Base-by-base conservation (phyloP, 2,797 vertebrate species). In the Hyperoplus immaculatus region DNA sequence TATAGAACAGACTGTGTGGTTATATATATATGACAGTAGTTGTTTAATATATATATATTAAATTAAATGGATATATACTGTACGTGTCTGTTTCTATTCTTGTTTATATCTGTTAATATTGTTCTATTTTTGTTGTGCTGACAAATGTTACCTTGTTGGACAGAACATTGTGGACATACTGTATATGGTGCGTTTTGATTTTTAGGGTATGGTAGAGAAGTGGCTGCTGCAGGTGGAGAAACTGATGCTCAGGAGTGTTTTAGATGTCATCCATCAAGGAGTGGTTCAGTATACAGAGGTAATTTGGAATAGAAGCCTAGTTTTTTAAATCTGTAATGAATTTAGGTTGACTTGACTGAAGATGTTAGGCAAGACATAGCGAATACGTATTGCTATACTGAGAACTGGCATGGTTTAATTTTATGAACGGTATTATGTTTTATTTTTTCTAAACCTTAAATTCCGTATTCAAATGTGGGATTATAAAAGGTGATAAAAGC, bases 161-260 rank as follows among this genome's bases (percentile, higher is more conserved):
- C 8, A 59, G 62, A 49, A 36, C 12, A 53, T 39, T 1, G 9
- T 61, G 2, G 11, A 41, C 29, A 16, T 54, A 53, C 5, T 66
- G n/a, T 77, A 42, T 41, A 15, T 4, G 14, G 29, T 29, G 29
- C 29, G 29, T 29, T 42, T 65, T 75, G 18, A 12, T 59, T 70
- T 85, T 72, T 65, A 98, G 97, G 97, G 97, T 49, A 98, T 98
- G 97, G 97, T 99, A 56, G 98, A 98, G 87, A 98, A 97, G 85
- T 99, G 97, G 97, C 95, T 99, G 55, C 90, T 93, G 82, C 95
- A 98, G 85, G 97, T 99, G 74, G 98, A 99, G 88, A 89, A 93
- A 38, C 87, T 95, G 49, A 99, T 98, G 97, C 84, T 98, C 13
- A 84, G 75, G 77, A 98, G 97, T 68, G 88, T 98, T 72, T 93